Evolutionary conservation across 2,113 vertebrate species (phyloP), one percentile per base, ranked within the genome.

Genomic region (Anarhynchus alexandrinus): DNA sequence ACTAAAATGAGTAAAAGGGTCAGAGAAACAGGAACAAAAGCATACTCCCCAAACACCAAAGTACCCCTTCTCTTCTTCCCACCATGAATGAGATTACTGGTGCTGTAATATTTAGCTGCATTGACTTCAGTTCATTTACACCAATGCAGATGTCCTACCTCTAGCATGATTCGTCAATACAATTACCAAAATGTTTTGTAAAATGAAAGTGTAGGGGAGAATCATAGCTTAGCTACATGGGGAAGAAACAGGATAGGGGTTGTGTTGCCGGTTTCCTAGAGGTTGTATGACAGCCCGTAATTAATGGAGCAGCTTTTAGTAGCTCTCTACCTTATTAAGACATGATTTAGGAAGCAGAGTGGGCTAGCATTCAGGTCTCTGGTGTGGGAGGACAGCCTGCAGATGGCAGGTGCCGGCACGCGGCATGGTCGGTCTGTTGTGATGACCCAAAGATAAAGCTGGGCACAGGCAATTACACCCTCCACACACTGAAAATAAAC

Each of bases 391-490:
- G 84, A 95, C 65, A 95, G 89, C 16, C 72, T 85, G 70, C 89
- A 91, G 77, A 95, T 91, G 77, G 87, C 83, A 96, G 77, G 57
- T 94, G 81, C 47, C 6, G 4, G 83, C 81, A 64, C 3, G 22
- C 0, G 0, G 27, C 36, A 13, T 36, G 27, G 43, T 38, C 0
- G 0, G 52, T 85, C 78, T 4, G 2, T 76, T 79, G 70, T 69
- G 78, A 94, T 82, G 90, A 95, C 93, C 92, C 92, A 83, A 82
- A 93, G 86, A 95, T 66, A 95, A 92, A 78, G 76, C 71, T 87
- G 91, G 54, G 67, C 82, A 82, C 21, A 62, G 62, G 55, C 88
- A 94, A 92, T 97, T 97, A 82, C 38, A 88, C 82, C 86, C 62
- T 95, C 57, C 65, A 67, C 59, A 78, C 36, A 73, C 14, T 82